These are phyloP conservation scores for Amazona vittata DNA, from an alignment of 2,113 vertebrate genomes.

Conservation along the genomic window DNA sequence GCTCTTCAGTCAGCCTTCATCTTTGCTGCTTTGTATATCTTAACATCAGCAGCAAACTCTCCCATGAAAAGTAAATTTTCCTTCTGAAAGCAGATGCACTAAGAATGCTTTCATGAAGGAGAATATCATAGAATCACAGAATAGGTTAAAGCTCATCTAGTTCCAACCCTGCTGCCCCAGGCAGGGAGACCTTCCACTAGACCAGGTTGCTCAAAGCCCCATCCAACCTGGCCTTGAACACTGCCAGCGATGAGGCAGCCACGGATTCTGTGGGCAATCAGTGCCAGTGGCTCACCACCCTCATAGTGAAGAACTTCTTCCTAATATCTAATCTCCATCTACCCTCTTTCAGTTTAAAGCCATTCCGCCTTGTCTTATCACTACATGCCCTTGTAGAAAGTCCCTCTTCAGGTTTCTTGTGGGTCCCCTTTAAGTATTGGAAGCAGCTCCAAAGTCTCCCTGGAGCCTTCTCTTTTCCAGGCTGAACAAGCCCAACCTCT, in stretches of 20 bases:
- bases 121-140: neutral
- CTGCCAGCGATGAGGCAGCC: neutral
- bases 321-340: neutral
- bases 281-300: neutral
- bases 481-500: neutral
- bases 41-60: neutral
- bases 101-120: neutral
- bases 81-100: neutral
- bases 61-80: neutral
- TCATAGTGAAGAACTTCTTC: neutral
- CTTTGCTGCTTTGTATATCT: neutral
- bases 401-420: neutral
- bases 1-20: neutral
- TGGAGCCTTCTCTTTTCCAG: neutral
- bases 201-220: neutral
- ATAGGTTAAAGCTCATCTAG: neutral
- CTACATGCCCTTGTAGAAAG: neutral
- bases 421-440: neutral
- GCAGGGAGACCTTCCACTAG: neutral
- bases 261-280: neutral
- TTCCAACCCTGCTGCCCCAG: neutral
- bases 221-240: neutral
- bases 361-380: neutral
- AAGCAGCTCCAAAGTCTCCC: neutral
- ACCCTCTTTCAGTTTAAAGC: neutral